Evolutionary conservation across 2,797 vertebrate species (phyloP), one percentile per base, ranked within the genome.

Genomic region (Bovichtus variegatus): DNA sequence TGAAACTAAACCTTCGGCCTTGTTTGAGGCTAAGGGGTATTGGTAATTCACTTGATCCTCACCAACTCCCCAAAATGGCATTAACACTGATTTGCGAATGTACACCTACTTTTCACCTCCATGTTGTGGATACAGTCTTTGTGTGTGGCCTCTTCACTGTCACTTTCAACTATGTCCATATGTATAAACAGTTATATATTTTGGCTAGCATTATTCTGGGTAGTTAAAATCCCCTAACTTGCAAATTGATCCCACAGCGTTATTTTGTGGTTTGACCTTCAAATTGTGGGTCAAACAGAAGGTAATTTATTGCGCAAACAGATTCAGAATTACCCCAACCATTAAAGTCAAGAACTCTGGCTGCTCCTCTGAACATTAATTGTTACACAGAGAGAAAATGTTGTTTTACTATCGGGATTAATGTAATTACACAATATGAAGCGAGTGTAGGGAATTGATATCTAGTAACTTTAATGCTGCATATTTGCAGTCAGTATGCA

Each of bases 201-300:
- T 76, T 73, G 23, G 11, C 64, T 27, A 2, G 43, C 10, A 29
- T 74, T 84, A 86, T 68, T 74, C 46, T 12, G 54, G 80, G 78
- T 59, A 13, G 65, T 82, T 69, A 76, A 83, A 84, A 40, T 49
- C 23, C 70, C 41, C 27, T 8, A 64, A 64, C 76, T 82, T 83
- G 63, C 81, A 90, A 91, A 88, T 88, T 78, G 86, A 84, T 90
- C 80, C 87, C 87, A n/a, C 18, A 74, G 76, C 43, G 59, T 93
- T 82, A 80, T 90, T 91, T 87, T 91, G 88, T 54, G 91, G 93
- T 92, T 85, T 91, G 87, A 91, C 87, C 81, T 82, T 36, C 31
- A 77, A 53, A 82, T 63, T 25, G 51, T 29, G 61, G 87, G 91
- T 94, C 88, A 90, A 82, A 90, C 85, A 68, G 63, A 59, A 80